Evolutionary conservation across 2,113 vertebrate genomes (phyloP), one percentile per base, ranked within the genome.

Genomic region (Hoplias malabaricus): DNA sequence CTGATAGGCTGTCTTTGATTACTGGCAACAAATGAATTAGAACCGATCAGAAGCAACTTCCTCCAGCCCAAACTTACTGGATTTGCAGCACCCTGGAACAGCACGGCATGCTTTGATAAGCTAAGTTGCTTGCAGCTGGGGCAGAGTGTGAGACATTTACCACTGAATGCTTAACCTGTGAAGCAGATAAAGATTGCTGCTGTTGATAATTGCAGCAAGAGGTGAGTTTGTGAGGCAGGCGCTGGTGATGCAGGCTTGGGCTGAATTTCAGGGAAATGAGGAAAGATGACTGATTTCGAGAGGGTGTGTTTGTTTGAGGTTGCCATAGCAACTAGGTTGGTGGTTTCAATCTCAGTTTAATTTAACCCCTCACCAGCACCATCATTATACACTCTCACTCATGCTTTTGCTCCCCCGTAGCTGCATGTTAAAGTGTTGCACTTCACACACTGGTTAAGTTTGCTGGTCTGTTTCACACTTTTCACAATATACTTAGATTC

Each of bases 281-380:
- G 8, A 43, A 56, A 43, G 53, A 77, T 68, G 34, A 67, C 48
- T 14, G 36, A 31, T 74, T 74, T 61, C 43, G 13, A 14, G 10
- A 31, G 46, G 23, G 68, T 54, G 48, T 54, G 48, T 70, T 53
- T 70, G 68, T 21, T 56, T 75, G 19, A 16, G 53, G 65, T 67
- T 77, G 36, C 53, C 29, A 59, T 69, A 68, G 50, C 38, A 77
- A 69, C 74, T 57, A 33, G 50, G 25, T 23, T 25, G 11, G 50
- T 46, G 63, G 53, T 77, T 77, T 77, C n/a, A 27, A 62, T 14
- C 16, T 5, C 29, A 67, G 73, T 67, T 75, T 65, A 53, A 38
- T 27, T 54, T 67, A 66, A 23, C 31, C 40, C 27, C 27, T 77
- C 50, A 69, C 54, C 8, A 34, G 65, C 31, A 48, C 25, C 53